Base-by-base conservation (phyloP, 2,113 vertebrate species). In the Chlamydotis undulata region DNA sequence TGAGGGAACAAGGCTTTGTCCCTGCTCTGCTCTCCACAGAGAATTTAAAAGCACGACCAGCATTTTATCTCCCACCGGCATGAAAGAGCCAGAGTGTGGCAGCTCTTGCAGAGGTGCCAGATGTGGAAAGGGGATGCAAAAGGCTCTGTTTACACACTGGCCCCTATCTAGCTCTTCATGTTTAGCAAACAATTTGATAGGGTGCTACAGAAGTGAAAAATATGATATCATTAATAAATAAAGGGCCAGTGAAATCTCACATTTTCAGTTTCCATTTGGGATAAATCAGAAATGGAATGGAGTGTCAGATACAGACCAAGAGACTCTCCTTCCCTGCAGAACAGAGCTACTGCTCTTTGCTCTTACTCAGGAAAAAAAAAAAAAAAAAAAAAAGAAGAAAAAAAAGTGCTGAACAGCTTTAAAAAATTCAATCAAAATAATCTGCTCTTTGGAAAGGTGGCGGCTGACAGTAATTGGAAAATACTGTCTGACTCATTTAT, bases 401-500 rank as follows among this genome's bases (percentile, higher is more conserved):
- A 84, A 95, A 91, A 98, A 94, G 90, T 95, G 97, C 94, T 97
- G 96, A 97, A 96, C 88, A 95, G 94, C 89, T 96, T 97, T 95
- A 95, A 97, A 97, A 98, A 97, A 97, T 98, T 97, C 97, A 97
- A 97, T 98, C 96, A 97, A 96, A 98, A 96, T 94, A 97, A 98
- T 97, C 97, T 98, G 90, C 93, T 97, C 97, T 96, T 96, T 86
- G 89, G 97, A 98, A 98, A 98, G 97, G 97, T 97, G 97, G 97
- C 49, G 95, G 97, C 97, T 98, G 97, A 98, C 96, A 98, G 97
- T 98, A 98, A 98, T 97, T 98, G 96, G 96, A 97, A 98, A 98
- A 98, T 98, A 98, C 92, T 97, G 97, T 96, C 97, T 98, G 97
- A 98, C 92, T 98, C 98, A 98, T 98, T 98, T 98, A 98, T 98